These are phyloP conservation scores for Phallusia fumigata DNA, from an alignment of 23 tunicate species.

Conservation along the genomic window DNA sequence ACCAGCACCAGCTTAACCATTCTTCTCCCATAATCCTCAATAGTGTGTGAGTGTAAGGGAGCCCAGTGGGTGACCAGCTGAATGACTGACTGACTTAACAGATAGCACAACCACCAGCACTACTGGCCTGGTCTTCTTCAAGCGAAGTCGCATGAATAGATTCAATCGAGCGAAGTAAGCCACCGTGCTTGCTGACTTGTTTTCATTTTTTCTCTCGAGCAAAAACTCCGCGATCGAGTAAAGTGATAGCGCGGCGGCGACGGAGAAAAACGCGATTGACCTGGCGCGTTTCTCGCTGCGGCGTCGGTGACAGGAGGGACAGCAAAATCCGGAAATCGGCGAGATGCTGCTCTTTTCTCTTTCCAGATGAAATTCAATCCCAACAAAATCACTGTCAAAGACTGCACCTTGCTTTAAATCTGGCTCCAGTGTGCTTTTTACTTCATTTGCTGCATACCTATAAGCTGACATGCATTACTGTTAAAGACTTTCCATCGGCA, in stretches of 20 bases:
- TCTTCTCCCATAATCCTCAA: slow-evolving; percentile 3
- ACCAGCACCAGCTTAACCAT: not conserved
- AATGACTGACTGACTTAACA: not conserved
- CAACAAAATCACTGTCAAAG: too few relatives aligned
- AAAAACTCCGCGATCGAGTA: slow-evolving; percentile 1
- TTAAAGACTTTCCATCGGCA: too few relatives aligned
- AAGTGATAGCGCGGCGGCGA: slow-evolving; percentile 7
- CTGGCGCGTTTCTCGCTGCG: not conserved
- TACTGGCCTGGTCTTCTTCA: slow-evolving; percentile 40
- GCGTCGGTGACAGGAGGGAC: not conserved
- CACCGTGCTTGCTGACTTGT: slow-evolving; percentile 30
- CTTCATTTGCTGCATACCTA: too few relatives aligned
- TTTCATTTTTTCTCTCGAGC: slow-evolving; percentile 33
- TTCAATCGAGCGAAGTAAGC: slow-evolving; percentile 36
- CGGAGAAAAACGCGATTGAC: slow-evolving; percentile 5
- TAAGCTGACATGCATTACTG: too few relatives aligned
- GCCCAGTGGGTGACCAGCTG: not conserved
- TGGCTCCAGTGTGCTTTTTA: too few relatives aligned
- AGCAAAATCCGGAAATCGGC: not conserved
- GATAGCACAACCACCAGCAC: slow-evolving; percentile 14
- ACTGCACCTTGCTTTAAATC: too few relatives aligned
- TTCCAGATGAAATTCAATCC: too few relatives aligned
- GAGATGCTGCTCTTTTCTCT: not conserved
- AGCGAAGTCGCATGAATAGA: slow-evolving; percentile 31
- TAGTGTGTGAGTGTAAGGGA: not conserved